A percentile compares a stretch with the other conserved stretches of the same genome.
phyloP scores from a whole-genome alignment of 2,797 vertebrate species.

The Tapera naevia region DNA sequence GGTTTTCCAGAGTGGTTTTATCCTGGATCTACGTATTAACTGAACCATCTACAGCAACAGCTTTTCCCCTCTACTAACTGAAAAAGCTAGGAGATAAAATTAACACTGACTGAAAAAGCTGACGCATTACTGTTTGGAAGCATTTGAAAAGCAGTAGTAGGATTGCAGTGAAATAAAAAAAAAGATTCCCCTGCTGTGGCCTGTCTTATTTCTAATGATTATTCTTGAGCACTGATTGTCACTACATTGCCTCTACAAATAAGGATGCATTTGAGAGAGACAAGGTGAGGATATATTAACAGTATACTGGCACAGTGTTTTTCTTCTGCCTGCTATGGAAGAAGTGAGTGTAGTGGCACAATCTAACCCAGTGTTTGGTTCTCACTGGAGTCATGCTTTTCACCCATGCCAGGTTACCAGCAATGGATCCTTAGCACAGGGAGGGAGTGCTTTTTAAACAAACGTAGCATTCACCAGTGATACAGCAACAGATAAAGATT shows the following conservation, averaged over 20 bases:
- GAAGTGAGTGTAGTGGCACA: neutral
- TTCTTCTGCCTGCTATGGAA: neutral
- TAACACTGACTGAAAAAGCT: neutral
- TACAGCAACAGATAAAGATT: neutral
- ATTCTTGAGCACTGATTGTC: neutral
- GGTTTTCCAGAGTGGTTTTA: neutral
- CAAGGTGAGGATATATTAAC: neutral
- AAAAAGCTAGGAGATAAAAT: conserved; percentile 2
- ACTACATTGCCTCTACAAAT: neutral
- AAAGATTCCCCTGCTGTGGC: neutral
- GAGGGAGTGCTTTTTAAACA: neutral
- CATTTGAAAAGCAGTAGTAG: neutral
- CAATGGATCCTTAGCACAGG: neutral
- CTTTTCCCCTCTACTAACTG: neutral
- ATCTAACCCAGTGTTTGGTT: neutral
- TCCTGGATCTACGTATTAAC: neutral
- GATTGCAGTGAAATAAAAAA: neutral
- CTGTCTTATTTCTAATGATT: conserved; percentile 6
- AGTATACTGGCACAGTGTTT: neutral
- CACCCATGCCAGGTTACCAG: neutral
- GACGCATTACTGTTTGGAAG: neutral
- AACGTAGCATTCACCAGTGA: neutral
- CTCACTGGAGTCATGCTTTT: neutral
- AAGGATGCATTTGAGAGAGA: neutral
- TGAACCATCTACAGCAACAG: neutral